These are phyloP conservation scores for Leptopilina boulardi DNA, from an alignment of 1,140 invertebrate genomes.

Conservation along the genomic window DNA sequence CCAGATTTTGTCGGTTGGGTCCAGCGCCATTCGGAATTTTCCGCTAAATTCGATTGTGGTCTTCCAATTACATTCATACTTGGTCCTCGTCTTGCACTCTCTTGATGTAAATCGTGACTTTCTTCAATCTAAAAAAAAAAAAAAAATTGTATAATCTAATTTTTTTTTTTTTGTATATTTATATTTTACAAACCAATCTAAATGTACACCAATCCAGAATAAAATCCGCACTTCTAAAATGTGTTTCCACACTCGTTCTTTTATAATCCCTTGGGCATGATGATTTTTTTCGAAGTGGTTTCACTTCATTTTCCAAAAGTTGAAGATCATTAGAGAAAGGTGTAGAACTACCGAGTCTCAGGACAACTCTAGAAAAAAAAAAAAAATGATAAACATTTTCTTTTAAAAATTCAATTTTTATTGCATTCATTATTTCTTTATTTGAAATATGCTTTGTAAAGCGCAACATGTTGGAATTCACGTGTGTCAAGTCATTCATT, in stretches of 20 bases:
- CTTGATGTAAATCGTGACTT: slow-evolving; percentile 58
- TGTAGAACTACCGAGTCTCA: slow-evolving; percentile 85
- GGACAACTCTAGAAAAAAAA: slow-evolving; percentile 81
- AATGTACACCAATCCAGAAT: slow-evolving; percentile 94
- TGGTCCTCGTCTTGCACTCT: slow-evolving; percentile 62
- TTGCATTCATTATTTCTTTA: neutral
- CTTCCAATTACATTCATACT: slow-evolving; percentile 71
- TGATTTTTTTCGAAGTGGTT: slow-evolving; percentile 84
- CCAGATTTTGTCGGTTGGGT: slow-evolving; percentile 76
- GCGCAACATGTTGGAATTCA: neutral
- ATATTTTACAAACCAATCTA: slow-evolving; percentile 79
- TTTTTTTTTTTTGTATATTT: too few relatives aligned
- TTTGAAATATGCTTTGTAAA: neutral
- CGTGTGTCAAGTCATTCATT: slow-evolving; percentile 17
- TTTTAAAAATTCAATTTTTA: neutral
- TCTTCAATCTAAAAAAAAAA: slow-evolving; percentile 65
- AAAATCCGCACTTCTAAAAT: slow-evolving; percentile 86
- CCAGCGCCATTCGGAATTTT: slow-evolving; percentile 75
- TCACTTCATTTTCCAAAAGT: slow-evolving; percentile 88
- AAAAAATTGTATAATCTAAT: too few relatives aligned
- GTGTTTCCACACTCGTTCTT: slow-evolving; percentile 88
- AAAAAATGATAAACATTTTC: slow-evolving; percentile 6
- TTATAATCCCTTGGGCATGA: slow-evolving; percentile 88
- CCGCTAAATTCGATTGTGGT: slow-evolving; percentile 65
- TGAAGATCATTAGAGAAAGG: slow-evolving; percentile 85